These are phyloP conservation scores for Rhopilema esculentum DNA, from an alignment of 30 jellyfish, hydroid and myxozoan species.

Conservation along the genomic window DNA sequence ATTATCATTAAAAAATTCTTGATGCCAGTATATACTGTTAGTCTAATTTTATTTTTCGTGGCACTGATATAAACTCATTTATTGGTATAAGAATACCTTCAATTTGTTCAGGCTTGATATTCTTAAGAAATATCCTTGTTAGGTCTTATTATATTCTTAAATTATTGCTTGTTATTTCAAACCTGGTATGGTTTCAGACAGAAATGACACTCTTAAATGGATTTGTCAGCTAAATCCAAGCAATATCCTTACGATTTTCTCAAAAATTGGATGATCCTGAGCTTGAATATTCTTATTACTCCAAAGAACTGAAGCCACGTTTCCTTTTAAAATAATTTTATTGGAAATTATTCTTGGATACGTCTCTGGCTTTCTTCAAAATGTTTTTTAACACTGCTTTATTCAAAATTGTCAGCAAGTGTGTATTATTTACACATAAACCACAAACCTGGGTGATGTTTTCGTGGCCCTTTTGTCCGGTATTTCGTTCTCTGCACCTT, in stretches of 20 bases:
- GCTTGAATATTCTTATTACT: not conserved
- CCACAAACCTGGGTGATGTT: not conserved
- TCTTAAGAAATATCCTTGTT: not conserved
- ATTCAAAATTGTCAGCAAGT: not conserved
- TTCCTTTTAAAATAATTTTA: not conserved
- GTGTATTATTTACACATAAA: not conserved
- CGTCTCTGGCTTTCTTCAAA: not conserved
- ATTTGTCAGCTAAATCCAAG: not conserved
- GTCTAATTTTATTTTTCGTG: not conserved
- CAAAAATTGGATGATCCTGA: not conserved
- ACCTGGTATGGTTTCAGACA: not conserved
- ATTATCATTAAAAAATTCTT: not conserved
- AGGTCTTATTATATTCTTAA: not conserved
- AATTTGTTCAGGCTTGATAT: not conserved
- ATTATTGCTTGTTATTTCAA: not conserved
- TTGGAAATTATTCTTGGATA: not conserved
- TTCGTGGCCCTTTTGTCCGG: not conserved
- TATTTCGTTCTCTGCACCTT: slow-evolving; percentile 9
- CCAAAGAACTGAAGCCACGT: not conserved
- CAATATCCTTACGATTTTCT: not conserved
- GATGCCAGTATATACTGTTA: not conserved
- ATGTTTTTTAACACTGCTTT: not conserved
- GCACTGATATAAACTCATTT: not conserved
- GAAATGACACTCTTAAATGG: not conserved
- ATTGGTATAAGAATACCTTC: not conserved